Conservation (phyloP, 30 jellyfish, hydroid and myxozoan species). For the Mastigias papua region DNA sequence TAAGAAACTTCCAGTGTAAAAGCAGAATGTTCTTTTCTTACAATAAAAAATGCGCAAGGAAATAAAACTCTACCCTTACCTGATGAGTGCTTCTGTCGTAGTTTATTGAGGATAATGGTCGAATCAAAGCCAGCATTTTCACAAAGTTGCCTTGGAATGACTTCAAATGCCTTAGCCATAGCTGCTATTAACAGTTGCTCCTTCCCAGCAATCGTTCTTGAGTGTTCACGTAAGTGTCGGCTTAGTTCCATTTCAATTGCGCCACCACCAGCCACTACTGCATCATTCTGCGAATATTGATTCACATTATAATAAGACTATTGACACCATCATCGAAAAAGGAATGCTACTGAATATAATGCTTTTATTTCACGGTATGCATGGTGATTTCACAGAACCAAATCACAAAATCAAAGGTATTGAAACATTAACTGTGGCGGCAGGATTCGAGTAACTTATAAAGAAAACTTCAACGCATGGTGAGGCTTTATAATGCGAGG, state of each 20-base stretch:
- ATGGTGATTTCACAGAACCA: no score
- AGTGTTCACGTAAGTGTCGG: slow-evolving; percentile 90
- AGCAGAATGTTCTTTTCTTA: no score
- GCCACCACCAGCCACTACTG: slow-evolving; percentile 99
- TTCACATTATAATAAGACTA: no score
- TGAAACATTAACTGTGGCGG: no score
- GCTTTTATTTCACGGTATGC: no score
- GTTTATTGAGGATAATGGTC: slow-evolving; percentile 81
- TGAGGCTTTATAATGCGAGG: no score
- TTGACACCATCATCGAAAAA: background rate
- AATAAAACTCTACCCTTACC: slow-evolving; percentile 67
- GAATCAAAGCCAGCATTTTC: slow-evolving; percentile 99
- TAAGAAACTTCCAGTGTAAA: no score
- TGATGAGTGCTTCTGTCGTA: slow-evolving; percentile 93
- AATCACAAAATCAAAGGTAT: no score
- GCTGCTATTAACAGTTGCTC: slow-evolving; percentile 96
- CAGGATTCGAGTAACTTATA: no score
- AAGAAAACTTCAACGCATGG: no score
- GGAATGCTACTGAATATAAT: no score
- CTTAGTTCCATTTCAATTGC: slow-evolving; percentile 99
- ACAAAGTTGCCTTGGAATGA: slow-evolving; percentile 97
- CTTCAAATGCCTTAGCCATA: slow-evolving; percentile 97
- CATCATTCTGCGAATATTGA: slow-evolving; percentile 86
- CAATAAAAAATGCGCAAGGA: no score
- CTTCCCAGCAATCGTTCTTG: slow-evolving; percentile 97